These are phyloP conservation scores for Cecidostiba fungosa DNA, from an alignment of 2,888 invertebrate genomes.

Conservation along the genomic window DNA sequence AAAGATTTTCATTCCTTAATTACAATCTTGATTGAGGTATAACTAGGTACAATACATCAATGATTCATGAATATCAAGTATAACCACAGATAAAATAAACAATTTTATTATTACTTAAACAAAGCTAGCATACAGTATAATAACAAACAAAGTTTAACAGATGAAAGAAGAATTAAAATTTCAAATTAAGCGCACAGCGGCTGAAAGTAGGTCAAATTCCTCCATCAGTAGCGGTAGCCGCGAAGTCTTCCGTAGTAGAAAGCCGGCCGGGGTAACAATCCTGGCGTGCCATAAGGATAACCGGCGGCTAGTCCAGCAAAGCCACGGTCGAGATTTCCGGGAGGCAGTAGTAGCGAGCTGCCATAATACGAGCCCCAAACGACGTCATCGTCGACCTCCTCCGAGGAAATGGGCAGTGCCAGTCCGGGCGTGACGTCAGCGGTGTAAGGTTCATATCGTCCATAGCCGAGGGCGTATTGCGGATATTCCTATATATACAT, in stretches of 20 bases:
- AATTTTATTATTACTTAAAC: too few relatives aligned
- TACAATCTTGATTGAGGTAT: neutral
- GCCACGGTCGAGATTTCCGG: neutral
- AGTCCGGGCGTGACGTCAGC: conserved; percentile 27
- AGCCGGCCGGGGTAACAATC: neutral
- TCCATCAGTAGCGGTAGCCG: neutral
- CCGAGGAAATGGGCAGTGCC: neutral
- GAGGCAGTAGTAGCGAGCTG: neutral
- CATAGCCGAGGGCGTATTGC: conserved; percentile 28
- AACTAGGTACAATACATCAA: neutral
- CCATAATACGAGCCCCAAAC: conserved; percentile 16
- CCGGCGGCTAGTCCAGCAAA: neutral
- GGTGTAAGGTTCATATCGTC: conserved; percentile 12
- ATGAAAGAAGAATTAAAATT: neutral
- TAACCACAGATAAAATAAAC: neutral
- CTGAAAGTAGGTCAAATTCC: neutral
- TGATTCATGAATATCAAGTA: neutral
- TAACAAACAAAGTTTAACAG: too few relatives aligned
- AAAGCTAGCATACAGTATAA: too few relatives aligned
- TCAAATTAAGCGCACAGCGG: neutral
- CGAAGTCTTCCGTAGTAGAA: neutral
- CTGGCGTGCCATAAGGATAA: conserved; percentile 20
- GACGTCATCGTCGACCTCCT: conserved; percentile 34
- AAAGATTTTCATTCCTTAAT: neutral
- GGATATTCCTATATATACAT: neutral